A percentile compares a stretch with the other conserved stretches of the same genome.
These are phyloP conservation scores for Leptopilina drosophilae DNA, from an alignment of 2,888 invertebrate genomes.

Conservation along the genomic window DNA sequence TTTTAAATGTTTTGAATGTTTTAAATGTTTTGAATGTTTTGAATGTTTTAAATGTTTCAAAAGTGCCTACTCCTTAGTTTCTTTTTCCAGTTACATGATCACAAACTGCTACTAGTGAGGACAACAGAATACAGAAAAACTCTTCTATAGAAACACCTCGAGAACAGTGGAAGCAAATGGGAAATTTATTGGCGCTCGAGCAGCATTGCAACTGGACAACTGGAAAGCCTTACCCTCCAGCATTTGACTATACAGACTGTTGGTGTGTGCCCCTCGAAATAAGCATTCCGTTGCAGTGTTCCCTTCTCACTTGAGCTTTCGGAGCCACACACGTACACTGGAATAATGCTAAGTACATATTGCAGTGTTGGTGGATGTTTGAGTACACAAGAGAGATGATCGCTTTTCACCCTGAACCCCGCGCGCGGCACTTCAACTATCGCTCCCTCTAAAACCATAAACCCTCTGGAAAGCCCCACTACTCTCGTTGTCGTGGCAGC, in stretches of 20 bases:
- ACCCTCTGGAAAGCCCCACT: conserved; percentile 15
- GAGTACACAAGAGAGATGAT: conserved; percentile 29
- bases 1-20: too few relatives aligned
- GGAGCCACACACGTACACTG: not conserved
- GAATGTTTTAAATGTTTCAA: too few relatives aligned
- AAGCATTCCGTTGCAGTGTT: conserved; percentile 36
- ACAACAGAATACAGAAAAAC: not conserved
- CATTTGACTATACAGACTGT: conserved; percentile 5
- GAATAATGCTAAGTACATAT: conserved; percentile 7
- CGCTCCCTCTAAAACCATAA: conserved; percentile 19
- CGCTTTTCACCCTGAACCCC: conserved; percentile 21
- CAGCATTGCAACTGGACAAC: not conserved
- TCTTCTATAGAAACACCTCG: not conserved
- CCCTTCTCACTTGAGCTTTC: conserved; percentile 27
- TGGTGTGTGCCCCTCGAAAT: conserved; percentile 21
- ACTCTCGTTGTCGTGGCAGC: conserved; percentile 33
- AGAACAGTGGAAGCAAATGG: too few relatives aligned
- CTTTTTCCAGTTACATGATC: too few relatives aligned
- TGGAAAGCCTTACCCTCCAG: not conserved
- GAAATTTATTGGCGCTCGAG: not conserved
- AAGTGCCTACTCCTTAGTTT: too few relatives aligned
- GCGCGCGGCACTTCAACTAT: conserved; percentile 1
- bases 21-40: too few relatives aligned
- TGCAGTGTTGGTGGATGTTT: conserved; percentile 6
- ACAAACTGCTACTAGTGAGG: too few relatives aligned